A percentile compares a stretch with the other conserved stretches of the same genome.
These are phyloP conservation scores for Myanophis thanlyinensis DNA, from an alignment of 2,113 vertebrate genomes.

Conservation along the genomic window DNA sequence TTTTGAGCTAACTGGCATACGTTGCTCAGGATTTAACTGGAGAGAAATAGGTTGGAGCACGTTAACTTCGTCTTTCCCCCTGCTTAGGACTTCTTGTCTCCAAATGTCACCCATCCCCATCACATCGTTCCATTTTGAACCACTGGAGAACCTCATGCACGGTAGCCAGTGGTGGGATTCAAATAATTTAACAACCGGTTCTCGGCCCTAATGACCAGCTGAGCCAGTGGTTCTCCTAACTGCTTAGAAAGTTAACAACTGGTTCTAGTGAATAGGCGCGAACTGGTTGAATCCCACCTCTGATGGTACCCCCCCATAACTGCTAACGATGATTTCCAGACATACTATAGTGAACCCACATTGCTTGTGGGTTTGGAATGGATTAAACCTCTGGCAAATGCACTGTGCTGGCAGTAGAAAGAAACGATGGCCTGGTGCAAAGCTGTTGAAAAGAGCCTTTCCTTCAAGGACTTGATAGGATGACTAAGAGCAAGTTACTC, in stretches of 20 bases:
- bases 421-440: background rate
- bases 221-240: too few species aligned
- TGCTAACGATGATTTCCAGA: background rate
- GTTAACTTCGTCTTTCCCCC: too few species aligned
- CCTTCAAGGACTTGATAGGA: background rate
- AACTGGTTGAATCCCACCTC: too few species aligned
- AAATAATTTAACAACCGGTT: too few species aligned
- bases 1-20: background rate
- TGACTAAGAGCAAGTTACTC: background rate
- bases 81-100: background rate
- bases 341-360: too few species aligned
- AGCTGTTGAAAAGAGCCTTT: background rate
- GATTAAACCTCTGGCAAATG: background rate
- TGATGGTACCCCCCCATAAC: too few species aligned
- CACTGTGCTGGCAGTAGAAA: background rate
- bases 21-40: background rate
- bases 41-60: background rate
- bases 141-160: background rate
- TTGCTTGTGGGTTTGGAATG: background rate
- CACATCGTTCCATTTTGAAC: background rate
- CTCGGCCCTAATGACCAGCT: too few species aligned
- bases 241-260: too few species aligned
- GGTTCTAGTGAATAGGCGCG: too few species aligned
- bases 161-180: too few species aligned
- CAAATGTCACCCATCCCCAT: too few species aligned